Evolutionary conservation across 2,888 invertebrate genomes (phyloP).

Genomic region (Hemaris fuciformis): DNA sequence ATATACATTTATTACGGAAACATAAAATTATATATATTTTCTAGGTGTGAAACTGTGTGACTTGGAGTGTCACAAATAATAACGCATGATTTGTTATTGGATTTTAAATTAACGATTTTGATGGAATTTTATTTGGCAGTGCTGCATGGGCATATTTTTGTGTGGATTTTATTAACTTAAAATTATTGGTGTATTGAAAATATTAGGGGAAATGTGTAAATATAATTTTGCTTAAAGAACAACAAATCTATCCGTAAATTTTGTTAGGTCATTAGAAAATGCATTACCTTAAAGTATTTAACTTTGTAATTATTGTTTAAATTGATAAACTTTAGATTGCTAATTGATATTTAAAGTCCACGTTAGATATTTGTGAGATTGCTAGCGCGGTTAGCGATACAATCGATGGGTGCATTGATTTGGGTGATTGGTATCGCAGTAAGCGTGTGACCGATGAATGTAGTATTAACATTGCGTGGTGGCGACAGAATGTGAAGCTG

Average conservation of each 20-base stretch:
- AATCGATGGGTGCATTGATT: too few species aligned
- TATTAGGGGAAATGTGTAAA: neutral
- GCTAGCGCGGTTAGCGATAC: too few species aligned
- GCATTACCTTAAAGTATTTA: too few species aligned
- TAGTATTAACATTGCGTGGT: neutral
- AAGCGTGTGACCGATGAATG: neutral
- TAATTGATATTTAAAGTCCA: too few species aligned
- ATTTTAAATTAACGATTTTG: neutral
- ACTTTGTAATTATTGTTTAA: too few species aligned
- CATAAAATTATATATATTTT: neutral
- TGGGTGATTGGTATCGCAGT: too few species aligned
- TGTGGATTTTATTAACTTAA: neutral
- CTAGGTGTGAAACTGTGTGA: neutral
- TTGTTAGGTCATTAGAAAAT: too few species aligned
- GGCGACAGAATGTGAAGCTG: conserved; percentile 94
- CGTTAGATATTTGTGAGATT: too few species aligned
- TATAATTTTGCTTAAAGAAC: too few species aligned
- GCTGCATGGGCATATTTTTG: neutral
- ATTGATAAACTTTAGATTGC: too few species aligned
- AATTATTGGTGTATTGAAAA: neutral
- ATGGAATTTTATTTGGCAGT: neutral
- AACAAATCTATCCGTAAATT: too few species aligned
- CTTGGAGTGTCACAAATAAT: neutral
- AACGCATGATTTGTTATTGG: conserved; percentile 23
- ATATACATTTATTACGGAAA: neutral